These are phyloP conservation scores for Heliangelus exortis DNA, from an alignment of 2,797 vertebrate genomes.

Conservation along the genomic window DNA sequence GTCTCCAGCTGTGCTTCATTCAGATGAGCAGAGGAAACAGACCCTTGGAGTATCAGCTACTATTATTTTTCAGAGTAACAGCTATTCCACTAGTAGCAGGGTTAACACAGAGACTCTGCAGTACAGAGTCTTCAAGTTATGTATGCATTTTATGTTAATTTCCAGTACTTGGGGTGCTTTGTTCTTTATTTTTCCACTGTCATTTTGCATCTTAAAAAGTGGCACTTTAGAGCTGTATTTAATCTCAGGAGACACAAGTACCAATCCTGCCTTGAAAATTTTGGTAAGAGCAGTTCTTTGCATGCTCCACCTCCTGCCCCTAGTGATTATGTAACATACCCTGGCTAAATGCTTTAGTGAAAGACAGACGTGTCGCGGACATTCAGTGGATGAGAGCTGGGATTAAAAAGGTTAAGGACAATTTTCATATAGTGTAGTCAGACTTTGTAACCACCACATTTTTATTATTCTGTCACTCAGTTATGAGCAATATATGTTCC, in stretches of 20 bases:
- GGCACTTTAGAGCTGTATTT: background rate
- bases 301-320: rapidly evolving
- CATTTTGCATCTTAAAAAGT: background rate
- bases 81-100: background rate
- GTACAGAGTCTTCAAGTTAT: background rate
- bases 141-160: background rate
- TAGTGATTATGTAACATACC: background rate
- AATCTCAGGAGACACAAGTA: background rate
- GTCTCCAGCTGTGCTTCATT: slow-evolving; percentile 21
- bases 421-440: background rate
- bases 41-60: background rate
- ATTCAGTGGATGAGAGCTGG: background rate
- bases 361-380: background rate
- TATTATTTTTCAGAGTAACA: background rate
- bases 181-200: background rate
- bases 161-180: background rate
- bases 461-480: background rate
- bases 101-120: background rate
- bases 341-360: background rate
- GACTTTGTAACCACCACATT: background rate
- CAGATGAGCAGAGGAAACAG: slow-evolving; percentile 6
- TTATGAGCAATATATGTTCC: background rate
- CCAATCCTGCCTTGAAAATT: background rate
- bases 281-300: background rate
- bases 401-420: background rate